phyloP scores from a whole-genome alignment of 2,113 vertebrate genomes.

The Aptenodytes forsteri region DNA sequence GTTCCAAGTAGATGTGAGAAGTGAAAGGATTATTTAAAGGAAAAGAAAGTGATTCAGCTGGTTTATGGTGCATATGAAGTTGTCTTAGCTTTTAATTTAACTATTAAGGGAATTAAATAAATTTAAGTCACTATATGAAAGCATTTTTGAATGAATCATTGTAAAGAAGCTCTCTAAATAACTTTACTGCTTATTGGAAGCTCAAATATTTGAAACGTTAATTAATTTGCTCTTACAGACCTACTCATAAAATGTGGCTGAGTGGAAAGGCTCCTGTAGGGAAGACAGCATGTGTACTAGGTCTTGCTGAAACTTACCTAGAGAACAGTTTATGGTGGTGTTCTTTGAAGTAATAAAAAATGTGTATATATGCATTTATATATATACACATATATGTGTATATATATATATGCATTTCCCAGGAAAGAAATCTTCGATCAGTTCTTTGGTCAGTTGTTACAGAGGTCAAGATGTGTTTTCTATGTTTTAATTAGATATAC shows the following conservation, averaged over 20 bases:
- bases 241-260: not conserved
- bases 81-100: not conserved
- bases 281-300: not conserved
- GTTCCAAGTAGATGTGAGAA: not conserved
- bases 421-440: not conserved
- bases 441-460: not conserved
- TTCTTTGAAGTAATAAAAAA: not conserved
- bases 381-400: too few species aligned
- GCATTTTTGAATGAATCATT: not conserved
- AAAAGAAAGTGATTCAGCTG: constrained; percentile 20
- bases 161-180: not conserved
- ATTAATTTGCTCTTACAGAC: not conserved
- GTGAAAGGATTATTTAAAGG: constrained; percentile 4
- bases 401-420: not conserved
- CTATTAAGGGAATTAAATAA: not conserved
- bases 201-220: not conserved
- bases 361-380: too few species aligned
- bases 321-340: not conserved
- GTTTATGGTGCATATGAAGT: constrained; percentile 17
- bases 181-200: not conserved
- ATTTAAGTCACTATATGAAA: not conserved
- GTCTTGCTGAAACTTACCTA: not conserved
- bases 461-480: not conserved
- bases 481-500: not conserved
- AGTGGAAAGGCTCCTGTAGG: not conserved